Conservation (phyloP, 2,888 invertebrate genomes). For the Euproctis similis region DNA sequence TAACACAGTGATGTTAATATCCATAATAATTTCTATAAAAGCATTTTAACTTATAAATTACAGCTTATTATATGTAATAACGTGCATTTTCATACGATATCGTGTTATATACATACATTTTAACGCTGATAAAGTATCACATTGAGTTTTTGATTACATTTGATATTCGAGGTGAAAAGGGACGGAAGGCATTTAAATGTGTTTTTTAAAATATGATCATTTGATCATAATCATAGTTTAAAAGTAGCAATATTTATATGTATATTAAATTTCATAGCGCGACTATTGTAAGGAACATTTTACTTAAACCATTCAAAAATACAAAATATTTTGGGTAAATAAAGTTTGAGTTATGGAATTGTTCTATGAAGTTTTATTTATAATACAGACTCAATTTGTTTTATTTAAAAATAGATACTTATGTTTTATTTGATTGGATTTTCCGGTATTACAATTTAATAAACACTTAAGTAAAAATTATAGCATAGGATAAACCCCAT, state of each 20-base stretch:
- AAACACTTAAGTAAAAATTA: too few species aligned
- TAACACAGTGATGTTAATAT: slow-evolving; percentile 3
- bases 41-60: slow-evolving; percentile 29
- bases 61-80: slow-evolving; percentile 32
- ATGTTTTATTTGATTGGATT: too few species aligned
- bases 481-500: too few species aligned
- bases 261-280: slow-evolving; percentile 12
- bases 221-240: slow-evolving; percentile 19
- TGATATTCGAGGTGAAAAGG: slow-evolving; percentile 9
- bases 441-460: too few species aligned
- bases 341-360: too few species aligned
- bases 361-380: too few species aligned
- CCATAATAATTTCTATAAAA: slow-evolving; percentile 23
- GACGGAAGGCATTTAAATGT: slow-evolving; percentile 22
- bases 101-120: slow-evolving; percentile 16
- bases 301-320: too few species aligned
- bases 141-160: slow-evolving; percentile 21
- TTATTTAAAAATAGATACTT: too few species aligned
- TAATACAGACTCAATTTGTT: too few species aligned
- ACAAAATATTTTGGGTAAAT: too few species aligned
- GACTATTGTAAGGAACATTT: too few species aligned
- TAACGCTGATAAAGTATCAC: slow-evolving; percentile 20
- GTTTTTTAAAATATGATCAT: slow-evolving; percentile 24
- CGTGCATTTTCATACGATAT: slow-evolving; percentile 26
- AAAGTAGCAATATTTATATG: slow-evolving; percentile 3